phyloP scores from a whole-genome alignment of 2,888 invertebrate species.

The Drosophila ustulata region DNA sequence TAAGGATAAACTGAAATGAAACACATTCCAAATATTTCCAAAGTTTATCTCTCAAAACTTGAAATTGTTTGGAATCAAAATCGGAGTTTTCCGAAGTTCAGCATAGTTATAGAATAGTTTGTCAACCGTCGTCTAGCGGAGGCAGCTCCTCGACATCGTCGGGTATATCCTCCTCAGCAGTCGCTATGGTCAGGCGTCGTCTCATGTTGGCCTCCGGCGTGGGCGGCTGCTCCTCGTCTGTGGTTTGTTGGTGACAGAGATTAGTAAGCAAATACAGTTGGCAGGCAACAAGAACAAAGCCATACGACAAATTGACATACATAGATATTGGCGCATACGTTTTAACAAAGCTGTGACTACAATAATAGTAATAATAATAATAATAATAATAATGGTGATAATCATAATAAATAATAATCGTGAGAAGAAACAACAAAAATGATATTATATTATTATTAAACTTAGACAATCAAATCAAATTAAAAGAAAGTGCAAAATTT shows the following conservation, averaged over 20 bases:
- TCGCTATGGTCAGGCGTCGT: slow-evolving; percentile 83
- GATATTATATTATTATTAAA: slow-evolving; percentile 11
- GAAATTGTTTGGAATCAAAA: slow-evolving; percentile 52
- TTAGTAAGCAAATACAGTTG: slow-evolving; percentile 39
- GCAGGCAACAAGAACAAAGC: slow-evolving; percentile 61
- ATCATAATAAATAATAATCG: slow-evolving; percentile 47
- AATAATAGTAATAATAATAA: slow-evolving; percentile 55
- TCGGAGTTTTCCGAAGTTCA: slow-evolving; percentile 61
- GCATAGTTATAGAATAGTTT: slow-evolving; percentile 17
- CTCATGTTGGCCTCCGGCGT: slow-evolving; percentile 71
- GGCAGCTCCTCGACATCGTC: slow-evolving; percentile 76
- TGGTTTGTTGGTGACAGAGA: slow-evolving; percentile 35
- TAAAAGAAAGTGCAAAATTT: slow-evolving; percentile 72
- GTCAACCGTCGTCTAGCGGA: slow-evolving; percentile 82
- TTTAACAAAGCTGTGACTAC: slow-evolving; percentile 73
- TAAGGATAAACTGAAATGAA: slow-evolving; percentile 5
- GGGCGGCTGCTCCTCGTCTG: slow-evolving; percentile 65
- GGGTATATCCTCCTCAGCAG: slow-evolving; percentile 78
- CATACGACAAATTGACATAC: slow-evolving; percentile 69
- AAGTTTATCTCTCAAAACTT: background rate
- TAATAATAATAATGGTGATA: slow-evolving; percentile 42
- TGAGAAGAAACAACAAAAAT: slow-evolving; percentile 26
- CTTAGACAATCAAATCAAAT: slow-evolving; percentile 16
- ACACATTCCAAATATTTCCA: slow-evolving; percentile 40
- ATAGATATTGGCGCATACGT: slow-evolving; percentile 70